These are phyloP conservation scores for Aplysina aerophoba DNA, from an alignment of 37 sponge, comb jelly and placozoan genomes.

Conservation along the genomic window DNA sequence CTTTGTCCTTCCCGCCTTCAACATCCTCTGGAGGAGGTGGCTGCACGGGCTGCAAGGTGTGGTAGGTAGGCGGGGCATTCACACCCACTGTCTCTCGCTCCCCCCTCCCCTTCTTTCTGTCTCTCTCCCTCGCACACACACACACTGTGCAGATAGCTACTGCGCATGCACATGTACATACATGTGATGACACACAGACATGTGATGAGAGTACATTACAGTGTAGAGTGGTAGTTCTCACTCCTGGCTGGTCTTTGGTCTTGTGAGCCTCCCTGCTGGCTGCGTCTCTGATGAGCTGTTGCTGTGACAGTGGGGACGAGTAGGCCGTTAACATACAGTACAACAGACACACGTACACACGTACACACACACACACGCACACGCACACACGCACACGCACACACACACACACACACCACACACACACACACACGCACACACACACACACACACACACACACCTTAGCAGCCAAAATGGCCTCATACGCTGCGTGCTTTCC, in stretches of 20 bases:
- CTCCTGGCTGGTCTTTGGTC: too few relatives aligned
- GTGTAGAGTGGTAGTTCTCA: too few relatives aligned
- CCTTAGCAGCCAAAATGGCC: slow-evolving; percentile 49
- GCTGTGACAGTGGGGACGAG: not conserved
- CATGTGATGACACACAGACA: too few relatives aligned
- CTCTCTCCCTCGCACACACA: not conserved
- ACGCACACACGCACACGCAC: not conserved
- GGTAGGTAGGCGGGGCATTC: not conserved
- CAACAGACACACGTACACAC: too few relatives aligned
- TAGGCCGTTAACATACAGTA: not conserved
- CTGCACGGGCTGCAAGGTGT: not conserved
- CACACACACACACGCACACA: not conserved
- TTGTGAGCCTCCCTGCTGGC: not conserved
- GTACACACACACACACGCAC: slow-evolving; percentile 7
- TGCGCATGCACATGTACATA: too few relatives aligned
- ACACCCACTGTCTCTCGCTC: not conserved
- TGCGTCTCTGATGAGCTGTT: slow-evolving; percentile 8
- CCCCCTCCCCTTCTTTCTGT: not conserved
- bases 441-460: too few relatives aligned
- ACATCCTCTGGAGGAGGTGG: too few relatives aligned
- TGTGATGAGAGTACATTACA: too few relatives aligned
- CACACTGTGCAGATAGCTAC: too few relatives aligned
- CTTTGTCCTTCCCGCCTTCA: too few relatives aligned
- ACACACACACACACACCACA: too few relatives aligned
- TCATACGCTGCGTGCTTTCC: slow-evolving; percentile 85